Conservation (phyloP, 1,140 invertebrate species). For the Macrocentrus cingulum region DNA sequence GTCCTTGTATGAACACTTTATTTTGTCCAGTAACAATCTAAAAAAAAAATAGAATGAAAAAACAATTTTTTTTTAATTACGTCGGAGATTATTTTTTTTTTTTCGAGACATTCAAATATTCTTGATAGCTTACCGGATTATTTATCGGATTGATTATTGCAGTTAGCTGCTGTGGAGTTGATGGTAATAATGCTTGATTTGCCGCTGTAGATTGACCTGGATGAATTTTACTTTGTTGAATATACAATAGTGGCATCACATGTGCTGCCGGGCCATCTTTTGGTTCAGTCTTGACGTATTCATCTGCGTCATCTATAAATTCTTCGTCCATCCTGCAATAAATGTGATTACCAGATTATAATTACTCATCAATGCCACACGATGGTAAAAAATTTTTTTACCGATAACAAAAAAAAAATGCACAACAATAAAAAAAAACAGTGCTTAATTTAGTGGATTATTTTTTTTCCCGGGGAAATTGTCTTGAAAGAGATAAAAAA, state of each 20-base stretch:
- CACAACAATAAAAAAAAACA: neutral
- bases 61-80: too few species aligned
- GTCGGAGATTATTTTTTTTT: too few species aligned
- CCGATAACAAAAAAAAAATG: too few species aligned
- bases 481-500: too few species aligned
- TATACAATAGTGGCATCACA: constrained; percentile 53
- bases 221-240: constrained; percentile 50
- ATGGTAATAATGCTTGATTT: constrained; percentile 44
- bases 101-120: too few species aligned
- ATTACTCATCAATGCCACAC: neutral
- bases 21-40: constrained; percentile 47
- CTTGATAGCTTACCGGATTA: constrained; percentile 43
- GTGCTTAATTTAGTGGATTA: neutral
- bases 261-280: constrained; percentile 39
- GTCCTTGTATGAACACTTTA: constrained; percentile 51
- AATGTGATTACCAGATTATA: constrained; percentile 5
- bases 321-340: constrained; percentile 51
- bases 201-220: constrained; percentile 38
- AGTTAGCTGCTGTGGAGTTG: constrained; percentile 42
- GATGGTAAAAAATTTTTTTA: too few species aligned
- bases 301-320: constrained; percentile 46
- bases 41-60: constrained; percentile 26
- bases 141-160: constrained; percentile 51
- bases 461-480: too few species aligned
- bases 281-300: constrained; percentile 34